Conservation (phyloP, 2,113 vertebrate species). For the Thunnus maccoyii region DNA sequence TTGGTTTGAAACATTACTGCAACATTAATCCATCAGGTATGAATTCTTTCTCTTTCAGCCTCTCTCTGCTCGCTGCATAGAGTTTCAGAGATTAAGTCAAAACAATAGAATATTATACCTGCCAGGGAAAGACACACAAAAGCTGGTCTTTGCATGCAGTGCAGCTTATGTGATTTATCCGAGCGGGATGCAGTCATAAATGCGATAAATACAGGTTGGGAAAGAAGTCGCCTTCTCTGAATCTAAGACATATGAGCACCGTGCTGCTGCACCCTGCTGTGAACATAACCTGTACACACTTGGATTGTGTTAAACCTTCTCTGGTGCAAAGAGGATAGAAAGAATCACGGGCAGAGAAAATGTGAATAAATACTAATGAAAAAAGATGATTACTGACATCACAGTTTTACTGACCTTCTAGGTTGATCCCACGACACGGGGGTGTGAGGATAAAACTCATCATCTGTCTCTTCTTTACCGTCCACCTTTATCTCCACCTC, state of each 20-base stretch:
- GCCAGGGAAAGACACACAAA: constrained; percentile 49
- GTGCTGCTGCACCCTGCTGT: constrained; percentile 43
- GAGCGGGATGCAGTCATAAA: constrained; percentile 41
- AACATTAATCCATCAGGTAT: constrained; percentile 48
- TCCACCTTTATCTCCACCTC: constrained; percentile 59
- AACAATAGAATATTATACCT: constrained; percentile 64
- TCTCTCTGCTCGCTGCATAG: constrained; percentile 27
- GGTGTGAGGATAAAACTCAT: constrained; percentile 35
- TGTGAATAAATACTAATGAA: constrained; percentile 36
- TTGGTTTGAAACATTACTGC: constrained; percentile 34
- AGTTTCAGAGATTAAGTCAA: constrained; percentile 66
- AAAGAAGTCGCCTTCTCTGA: constrained; percentile 13
- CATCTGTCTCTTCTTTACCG: constrained; percentile 45
- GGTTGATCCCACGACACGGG: constrained; percentile 71
- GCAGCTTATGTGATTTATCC: constrained; percentile 65
- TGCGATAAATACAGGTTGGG: constrained; percentile 52
- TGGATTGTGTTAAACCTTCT: constrained; percentile 40
- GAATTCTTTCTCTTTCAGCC: constrained; percentile 7
- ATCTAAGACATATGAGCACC: constrained; percentile 35
- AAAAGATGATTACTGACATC: constrained; percentile 17
- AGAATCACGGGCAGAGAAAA: constrained; percentile 20
- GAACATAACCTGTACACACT: constrained; percentile 48
- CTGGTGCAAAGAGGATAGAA: constrained; percentile 28
- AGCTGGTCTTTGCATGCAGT: constrained; percentile 42
- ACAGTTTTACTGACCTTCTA: constrained; percentile 74